Evolutionary conservation across 2,113 vertebrate genomes (phyloP).

Genomic region (Proteles cristata): DNA sequence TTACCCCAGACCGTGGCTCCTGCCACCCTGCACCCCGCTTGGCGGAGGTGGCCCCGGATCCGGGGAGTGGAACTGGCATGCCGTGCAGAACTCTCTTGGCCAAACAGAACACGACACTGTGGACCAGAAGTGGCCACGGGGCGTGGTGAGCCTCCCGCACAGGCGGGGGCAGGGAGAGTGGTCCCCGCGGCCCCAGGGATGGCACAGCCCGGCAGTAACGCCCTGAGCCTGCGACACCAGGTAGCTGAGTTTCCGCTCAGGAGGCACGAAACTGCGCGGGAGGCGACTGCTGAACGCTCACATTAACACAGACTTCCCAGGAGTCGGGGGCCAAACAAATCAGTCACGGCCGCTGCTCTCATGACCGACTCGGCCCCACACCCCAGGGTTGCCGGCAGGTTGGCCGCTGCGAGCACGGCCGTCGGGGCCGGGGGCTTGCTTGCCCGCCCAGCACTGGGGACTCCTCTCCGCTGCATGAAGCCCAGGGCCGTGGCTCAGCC

Average conservation of each 20-base stretch:
- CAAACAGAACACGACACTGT: not conserved
- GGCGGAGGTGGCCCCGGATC: not conserved
- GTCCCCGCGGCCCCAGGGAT: not conserved
- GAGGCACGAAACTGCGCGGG: accelerated
- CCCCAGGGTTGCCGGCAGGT: not conserved
- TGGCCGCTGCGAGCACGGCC: not conserved
- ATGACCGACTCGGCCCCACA: not conserved
- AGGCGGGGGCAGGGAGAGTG: not conserved
- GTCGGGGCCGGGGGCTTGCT: not conserved
- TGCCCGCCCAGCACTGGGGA: not conserved
- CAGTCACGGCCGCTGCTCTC: not conserved
- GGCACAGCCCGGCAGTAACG: accelerated
- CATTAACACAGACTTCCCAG: not conserved
- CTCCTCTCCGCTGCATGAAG: not conserved
- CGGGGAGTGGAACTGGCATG: not conserved
- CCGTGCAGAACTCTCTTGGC: not conserved
- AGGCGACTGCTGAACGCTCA: not conserved
- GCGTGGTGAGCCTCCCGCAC: not conserved
- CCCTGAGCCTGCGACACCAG: accelerated
- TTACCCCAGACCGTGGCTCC: not conserved
- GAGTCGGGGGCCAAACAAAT: not conserved
- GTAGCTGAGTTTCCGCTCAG: not conserved
- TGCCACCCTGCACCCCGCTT: too few species aligned
- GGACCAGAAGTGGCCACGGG: not conserved
- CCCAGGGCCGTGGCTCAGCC: not conserved